Evolutionary conservation across 2,113 vertebrate genomes (phyloP), one percentile per base, ranked within the genome.

Genomic region (Anguilla japonica): DNA sequence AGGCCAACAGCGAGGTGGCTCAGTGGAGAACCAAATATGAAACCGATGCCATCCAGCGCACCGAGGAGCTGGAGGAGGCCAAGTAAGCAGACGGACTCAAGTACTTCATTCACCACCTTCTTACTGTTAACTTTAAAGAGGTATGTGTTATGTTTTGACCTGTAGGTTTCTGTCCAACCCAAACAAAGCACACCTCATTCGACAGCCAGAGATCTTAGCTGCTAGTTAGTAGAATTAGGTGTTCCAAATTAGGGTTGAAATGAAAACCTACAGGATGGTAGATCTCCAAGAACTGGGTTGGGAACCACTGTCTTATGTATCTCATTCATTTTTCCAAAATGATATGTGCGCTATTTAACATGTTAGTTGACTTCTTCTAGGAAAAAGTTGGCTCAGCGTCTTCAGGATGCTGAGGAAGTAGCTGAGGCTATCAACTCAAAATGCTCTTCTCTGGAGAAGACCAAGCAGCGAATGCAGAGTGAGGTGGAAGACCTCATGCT

Each of bases 21-120:
- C 93, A 92, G 75, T 98, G 97, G 97, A 97, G 97, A 90, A 98
- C 93, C 88, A 97, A 97, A 89, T 98, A 98, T 0, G 96, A 98
- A 90, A 97, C 96, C 0, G 97, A 98, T 0, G 96, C 96, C 71
- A 97, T 98, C 89, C 96, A 97, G 83, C 94, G 96, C 87, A 98
- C 94, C 0, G 97, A 98, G 85, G 97, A 98, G 90, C 92, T 98
- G 0, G 97, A 98, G 83, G 97, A 96, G 41, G 96, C 97, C 81
- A 98, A 95, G 94, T 93, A 85, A 79, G 22, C 26, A 2, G 22
- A 26, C 4, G 8, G 50, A 9, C 50, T 53, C 50, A 53, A 53
- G 2, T 13, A 53, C 13, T 53, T 53, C 13, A 53, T 9, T 53
- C 13, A 8, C 50, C 50, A 53, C 50, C 50, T 53, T 53, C 0